Percentiles rank a stretch among this genome's conserved stretches.
Evolutionary conservation across 2,113 vertebrate species (phyloP).

Genomic region (Platanista minor): DNA sequence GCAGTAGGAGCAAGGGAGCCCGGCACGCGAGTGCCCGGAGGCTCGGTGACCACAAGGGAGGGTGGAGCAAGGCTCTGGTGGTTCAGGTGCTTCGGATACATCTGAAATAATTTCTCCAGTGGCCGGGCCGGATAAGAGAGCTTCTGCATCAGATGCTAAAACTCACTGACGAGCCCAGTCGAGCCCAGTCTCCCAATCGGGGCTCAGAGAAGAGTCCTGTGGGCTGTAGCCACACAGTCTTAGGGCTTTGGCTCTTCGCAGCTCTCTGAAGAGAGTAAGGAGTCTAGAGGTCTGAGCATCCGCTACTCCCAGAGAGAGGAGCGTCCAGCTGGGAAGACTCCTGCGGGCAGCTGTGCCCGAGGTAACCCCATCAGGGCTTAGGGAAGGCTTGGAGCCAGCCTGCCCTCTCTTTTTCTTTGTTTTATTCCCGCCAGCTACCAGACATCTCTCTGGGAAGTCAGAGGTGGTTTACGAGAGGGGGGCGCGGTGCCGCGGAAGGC

Average conservation of each 20-base stretch:
- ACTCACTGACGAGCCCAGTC: not conserved
- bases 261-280: not conserved
- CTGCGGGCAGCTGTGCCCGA: not conserved
- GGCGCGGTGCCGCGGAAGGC: rapidly evolving
- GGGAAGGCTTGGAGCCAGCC: not conserved
- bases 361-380: not conserved
- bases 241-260: too few species aligned
- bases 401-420: not conserved
- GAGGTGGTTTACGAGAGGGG: not conserved
- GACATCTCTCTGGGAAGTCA: not conserved
- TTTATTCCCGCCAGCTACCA: not conserved
- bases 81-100: not conserved
- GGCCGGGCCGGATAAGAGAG: not conserved
- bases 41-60: rapidly evolving
- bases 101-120: not conserved
- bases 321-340: not conserved
- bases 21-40: rapidly evolving
- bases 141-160: not conserved
- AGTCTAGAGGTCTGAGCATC: not conserved
- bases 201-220: not conserved
- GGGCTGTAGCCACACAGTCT: not conserved
- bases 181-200: rapidly evolving
- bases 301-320: rapidly evolving
- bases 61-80: too few species aligned
- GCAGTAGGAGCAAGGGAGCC: rapidly evolving